A percentile compares a stretch with the other conserved stretches of the same genome.
phyloP scores from a whole-genome alignment of 1,140 invertebrate species.

The Diachasmimorpha longicaudata region DNA sequence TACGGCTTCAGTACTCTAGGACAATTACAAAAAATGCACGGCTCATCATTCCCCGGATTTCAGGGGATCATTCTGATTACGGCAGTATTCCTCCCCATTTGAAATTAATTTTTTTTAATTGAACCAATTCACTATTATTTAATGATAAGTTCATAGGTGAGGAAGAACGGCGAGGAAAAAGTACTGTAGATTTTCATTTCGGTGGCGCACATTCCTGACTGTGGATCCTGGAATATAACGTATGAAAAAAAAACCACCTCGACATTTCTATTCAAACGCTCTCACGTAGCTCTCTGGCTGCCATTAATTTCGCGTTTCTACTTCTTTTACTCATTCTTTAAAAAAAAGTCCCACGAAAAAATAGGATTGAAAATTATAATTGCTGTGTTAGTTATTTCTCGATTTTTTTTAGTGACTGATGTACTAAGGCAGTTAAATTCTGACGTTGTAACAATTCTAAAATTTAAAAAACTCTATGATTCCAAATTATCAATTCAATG shows the following conservation, averaged over 20 bases:
- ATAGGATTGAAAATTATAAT: neutral
- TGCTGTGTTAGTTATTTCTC: neutral
- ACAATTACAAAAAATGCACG: too few relatives aligned
- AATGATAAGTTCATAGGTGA: neutral
- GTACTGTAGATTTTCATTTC: neutral
- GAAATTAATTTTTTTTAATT: neutral
- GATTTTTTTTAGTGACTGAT: neutral
- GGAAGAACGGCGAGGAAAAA: neutral
- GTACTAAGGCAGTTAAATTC: too few relatives aligned
- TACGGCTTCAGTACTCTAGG: too few relatives aligned
- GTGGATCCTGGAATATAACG: neutral
- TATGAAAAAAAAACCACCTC: slow-evolving; percentile 4
- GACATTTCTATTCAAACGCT: slow-evolving; percentile 9
- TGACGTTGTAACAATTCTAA: too few relatives aligned
- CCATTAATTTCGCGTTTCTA: slow-evolving; percentile 18
- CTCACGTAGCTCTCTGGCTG: neutral
- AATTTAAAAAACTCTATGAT: neutral
- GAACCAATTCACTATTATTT: neutral
- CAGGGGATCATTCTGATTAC: neutral
- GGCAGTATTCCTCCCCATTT: neutral
- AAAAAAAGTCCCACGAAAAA: neutral
- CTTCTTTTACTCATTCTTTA: neutral
- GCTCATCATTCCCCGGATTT: neutral
- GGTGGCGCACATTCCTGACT: neutral
- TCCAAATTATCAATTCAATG: too few relatives aligned